Base-by-base conservation (phyloP, 2,797 vertebrate genomes). In the Mastacembelus armatus region DNA sequence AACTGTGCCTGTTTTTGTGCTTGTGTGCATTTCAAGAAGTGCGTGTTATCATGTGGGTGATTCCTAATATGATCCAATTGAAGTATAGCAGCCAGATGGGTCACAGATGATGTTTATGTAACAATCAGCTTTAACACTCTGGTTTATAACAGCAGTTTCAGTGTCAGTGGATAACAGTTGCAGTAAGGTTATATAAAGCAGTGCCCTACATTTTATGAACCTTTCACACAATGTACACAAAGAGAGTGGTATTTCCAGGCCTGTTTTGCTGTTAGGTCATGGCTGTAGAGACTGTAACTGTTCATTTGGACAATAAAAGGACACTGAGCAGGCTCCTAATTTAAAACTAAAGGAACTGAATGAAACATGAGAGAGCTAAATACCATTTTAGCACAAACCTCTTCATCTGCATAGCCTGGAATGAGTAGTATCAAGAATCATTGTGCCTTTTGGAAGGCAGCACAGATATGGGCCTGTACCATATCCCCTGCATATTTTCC, bases 121-220 rank as follows among this genome's bases (percentile, higher is more conserved):
- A 42, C 16, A 7, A 27, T 24, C 51, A 1, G 60, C 24, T 58
- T 22, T 40, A 50, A 0, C 21, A 10, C 11, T n/a, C n/a, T 16
- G n/a, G 12, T 38, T 50, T 48, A 39, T 50, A 7, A 21, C 3
- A 48, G 55, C 21, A 65, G 35, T 0, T 40, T 16, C 48, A n/a
- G 50, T 24, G 45, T 51, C 39, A 16, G 54, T 43, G 40, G 58
- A 39, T 63, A 39, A 71, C n/a, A 4, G 45, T 15, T 59, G 38
- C 11, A 18, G 33, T 63, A 15, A 22, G 30, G 5, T 14, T 73
- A 74, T 47, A 45, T 38, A 60, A 65, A 69, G 27, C 26, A 10
- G 14, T 66, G 66, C n/a, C 73, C 84, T 61, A 70, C 24, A 77
- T 84, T 62, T 45, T 8, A 16, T 22, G 3, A 54, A 62, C 32